Evolutionary conservation across 2,797 vertebrate species (phyloP).

Genomic region (Nannoperca obscura): DNA sequence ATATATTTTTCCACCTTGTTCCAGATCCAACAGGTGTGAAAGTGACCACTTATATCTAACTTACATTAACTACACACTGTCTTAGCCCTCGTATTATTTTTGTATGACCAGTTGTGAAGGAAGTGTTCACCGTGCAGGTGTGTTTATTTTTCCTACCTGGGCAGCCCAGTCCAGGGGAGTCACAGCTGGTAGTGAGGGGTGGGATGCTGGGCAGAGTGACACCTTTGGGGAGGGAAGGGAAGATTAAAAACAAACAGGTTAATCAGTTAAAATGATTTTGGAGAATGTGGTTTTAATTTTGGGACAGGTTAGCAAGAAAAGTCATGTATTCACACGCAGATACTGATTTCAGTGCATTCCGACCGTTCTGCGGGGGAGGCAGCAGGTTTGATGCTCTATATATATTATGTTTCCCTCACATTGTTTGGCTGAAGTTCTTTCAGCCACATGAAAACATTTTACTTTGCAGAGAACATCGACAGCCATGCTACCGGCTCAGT

Average conservation of each 20-base stretch:
- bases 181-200: constrained; percentile 56
- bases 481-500: background rate
- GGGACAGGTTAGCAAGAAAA: background rate
- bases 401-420: background rate
- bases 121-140: background rate
- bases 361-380: no score
- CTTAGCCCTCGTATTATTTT: background rate
- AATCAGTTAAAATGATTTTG: constrained; percentile 1
- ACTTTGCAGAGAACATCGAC: background rate
- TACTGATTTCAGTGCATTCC: background rate
- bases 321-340: background rate
- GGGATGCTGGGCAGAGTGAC: constrained; percentile 51
- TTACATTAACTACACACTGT: background rate
- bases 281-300: background rate
- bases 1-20: no score
- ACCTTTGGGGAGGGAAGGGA: constrained; percentile 41
- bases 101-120: background rate
- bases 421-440: background rate
- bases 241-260: constrained; percentile 27
- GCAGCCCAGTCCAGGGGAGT: constrained; percentile 63
- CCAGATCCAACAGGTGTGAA: background rate
- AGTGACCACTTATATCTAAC: background rate
- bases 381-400: no score
- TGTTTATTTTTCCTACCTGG: constrained; percentile 67
- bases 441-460: background rate